Percentiles rank a stretch among this genome's conserved stretches.
phyloP scores from a whole-genome alignment of 2,113 vertebrate species.

The Tympanuchus pallidicinctus region DNA sequence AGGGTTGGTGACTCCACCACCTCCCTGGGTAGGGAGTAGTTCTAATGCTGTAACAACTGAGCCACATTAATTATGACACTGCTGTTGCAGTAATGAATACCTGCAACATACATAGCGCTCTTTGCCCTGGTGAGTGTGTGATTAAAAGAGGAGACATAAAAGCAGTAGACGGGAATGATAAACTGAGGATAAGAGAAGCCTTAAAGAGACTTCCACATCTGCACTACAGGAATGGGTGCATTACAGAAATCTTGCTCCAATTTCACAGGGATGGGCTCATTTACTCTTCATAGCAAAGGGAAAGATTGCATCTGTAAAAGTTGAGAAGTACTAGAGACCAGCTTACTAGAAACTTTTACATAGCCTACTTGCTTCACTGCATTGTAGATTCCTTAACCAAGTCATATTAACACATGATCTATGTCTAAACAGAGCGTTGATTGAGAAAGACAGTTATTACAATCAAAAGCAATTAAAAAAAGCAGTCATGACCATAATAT shows the following conservation, averaged over 20 bases:
- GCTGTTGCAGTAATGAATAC: background rate
- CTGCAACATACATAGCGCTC: rapidly evolving
- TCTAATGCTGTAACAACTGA: background rate
- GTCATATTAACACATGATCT: too few relatives aligned
- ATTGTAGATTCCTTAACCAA: background rate
- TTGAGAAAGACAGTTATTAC: background rate
- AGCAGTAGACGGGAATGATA: background rate
- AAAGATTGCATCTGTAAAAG: background rate
- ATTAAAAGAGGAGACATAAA: background rate
- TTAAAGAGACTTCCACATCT: background rate
- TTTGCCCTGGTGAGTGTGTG: background rate
- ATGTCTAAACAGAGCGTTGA: background rate
- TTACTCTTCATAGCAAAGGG: background rate
- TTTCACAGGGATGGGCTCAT: background rate
- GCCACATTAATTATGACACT: background rate
- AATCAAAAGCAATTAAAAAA: background rate
- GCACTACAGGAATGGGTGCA: background rate
- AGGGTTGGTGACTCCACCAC: too few relatives aligned
- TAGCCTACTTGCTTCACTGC: background rate
- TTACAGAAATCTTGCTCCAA: background rate
- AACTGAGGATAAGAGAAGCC: background rate
- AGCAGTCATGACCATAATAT: background rate
- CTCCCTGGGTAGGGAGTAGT: too few relatives aligned
- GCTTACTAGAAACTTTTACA: background rate
- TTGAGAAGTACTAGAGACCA: background rate